Evolutionary conservation across 1,140 invertebrate species (phyloP).

Genomic region (Colletes gigas): DNA sequence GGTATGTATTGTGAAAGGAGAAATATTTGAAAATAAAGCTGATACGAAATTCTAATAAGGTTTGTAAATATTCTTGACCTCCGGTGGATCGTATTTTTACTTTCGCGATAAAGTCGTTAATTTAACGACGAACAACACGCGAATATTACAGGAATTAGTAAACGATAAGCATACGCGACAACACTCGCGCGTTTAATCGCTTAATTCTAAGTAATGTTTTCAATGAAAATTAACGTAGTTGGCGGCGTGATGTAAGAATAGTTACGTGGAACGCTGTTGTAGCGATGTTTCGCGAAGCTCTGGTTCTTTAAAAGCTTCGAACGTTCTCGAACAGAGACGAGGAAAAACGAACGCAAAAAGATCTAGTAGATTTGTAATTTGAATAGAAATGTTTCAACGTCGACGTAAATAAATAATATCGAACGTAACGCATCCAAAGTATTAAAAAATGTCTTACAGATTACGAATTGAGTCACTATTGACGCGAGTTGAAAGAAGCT

Average conservation of each 20-base stretch:
- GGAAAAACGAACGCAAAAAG: background rate
- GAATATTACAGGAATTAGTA: background rate
- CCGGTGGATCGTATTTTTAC: background rate
- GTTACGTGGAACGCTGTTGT: conserved; percentile 14
- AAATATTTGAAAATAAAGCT: no score
- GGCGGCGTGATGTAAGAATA: conserved; percentile 35
- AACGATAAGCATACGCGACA: background rate
- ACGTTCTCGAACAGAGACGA: background rate
- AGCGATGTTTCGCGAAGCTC: conserved; percentile 10
- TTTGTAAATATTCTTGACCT: background rate
- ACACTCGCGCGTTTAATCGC: background rate
- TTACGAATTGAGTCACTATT: background rate
- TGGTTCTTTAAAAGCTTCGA: background rate
- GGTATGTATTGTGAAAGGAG: no score
- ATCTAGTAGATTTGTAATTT: no score
- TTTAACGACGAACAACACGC: background rate
- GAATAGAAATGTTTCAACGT: background rate
- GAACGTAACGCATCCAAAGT: background rate
- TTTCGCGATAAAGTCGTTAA: background rate
- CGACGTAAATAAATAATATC: background rate
- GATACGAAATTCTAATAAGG: no score
- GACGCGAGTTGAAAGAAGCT: background rate
- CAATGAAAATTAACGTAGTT: conserved; percentile 38
- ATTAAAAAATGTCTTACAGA: background rate
- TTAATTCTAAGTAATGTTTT: conserved; percentile 35